Base-by-base conservation (phyloP, 2,888 invertebrate genomes). In the Chloroclysta siterata region DNA sequence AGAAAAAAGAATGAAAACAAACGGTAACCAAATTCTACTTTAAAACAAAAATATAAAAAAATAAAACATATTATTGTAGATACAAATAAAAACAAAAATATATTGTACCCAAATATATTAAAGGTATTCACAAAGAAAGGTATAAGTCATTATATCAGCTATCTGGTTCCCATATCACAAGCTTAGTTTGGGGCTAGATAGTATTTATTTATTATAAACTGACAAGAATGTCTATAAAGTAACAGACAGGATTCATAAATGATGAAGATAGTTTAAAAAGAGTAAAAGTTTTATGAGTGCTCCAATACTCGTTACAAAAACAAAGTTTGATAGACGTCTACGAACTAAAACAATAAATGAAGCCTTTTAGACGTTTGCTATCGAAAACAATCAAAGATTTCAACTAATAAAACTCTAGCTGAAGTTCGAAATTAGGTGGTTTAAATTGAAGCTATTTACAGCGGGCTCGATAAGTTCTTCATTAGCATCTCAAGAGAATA, bases 401-500 rank as follows among this genome's bases (percentile, higher is more conserved):
- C 44, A 28, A 8, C 14, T 50, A 50, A 50, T 50, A 11, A 47
- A 17, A 22, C 33, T 36, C 11, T 46, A n/a, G 47, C 28, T 8
- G 44, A 47, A 59, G 51, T 64, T 13, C 14, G 28, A 56, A 54
- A 65, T 60, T 28, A 51, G 56, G 41, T 46, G 41, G 46, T 46
- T 46, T 33, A 33, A 33, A 17, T 17, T 17, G 2, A 17, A 46
- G 17, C 46, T 46, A 46, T 46, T 46, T 46, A 17, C 11, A 39
- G 7, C 33, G 47, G 76, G 75, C 60, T 67, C 68, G 69, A 72
- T 78, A 76, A 70, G 73, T 74, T 74, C 68, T 75, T 72, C 72
- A 81, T 81, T 81, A 79, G 68, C 81, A 81, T 81, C 75, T 79
- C 69, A 76, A 81, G 78, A 75, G 82, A 83, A 82, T 82, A 80